Conservation (phyloP, 2,888 invertebrate species). For the Caenorhabditis parvicauda region DNA sequence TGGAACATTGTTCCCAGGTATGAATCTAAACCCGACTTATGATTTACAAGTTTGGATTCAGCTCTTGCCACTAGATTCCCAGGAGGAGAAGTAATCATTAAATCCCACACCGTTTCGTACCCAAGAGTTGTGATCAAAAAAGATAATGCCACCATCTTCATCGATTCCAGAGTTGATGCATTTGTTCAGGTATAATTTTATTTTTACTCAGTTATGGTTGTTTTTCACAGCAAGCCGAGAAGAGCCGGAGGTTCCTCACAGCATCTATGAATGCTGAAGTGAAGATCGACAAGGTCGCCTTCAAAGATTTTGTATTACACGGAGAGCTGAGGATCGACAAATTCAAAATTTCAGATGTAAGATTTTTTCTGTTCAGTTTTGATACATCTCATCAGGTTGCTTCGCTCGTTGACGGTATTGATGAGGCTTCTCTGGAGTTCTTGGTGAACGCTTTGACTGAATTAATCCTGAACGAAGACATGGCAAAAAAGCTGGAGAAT, state of each 20-base stretch:
- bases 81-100: constrained; percentile 59
- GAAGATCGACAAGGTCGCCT: constrained; percentile 49
- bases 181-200: constrained; percentile 53
- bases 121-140: constrained; percentile 51
- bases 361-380: neutral
- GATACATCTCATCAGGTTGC: constrained; percentile 28
- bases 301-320: constrained; percentile 55
- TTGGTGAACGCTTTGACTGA: constrained; percentile 60
- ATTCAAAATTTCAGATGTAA: constrained; percentile 58
- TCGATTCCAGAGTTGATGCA: constrained; percentile 59
- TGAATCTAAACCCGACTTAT: too few relatives aligned
- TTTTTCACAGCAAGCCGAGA: constrained; percentile 54
- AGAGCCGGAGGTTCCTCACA: constrained; percentile 57
- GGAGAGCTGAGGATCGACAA: constrained; percentile 56
- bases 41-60: constrained; percentile 10
- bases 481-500: constrained; percentile 58
- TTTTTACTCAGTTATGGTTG: neutral
- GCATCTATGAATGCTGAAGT: constrained; percentile 59
- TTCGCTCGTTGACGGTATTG: constrained; percentile 57
- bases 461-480: constrained; percentile 59
- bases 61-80: constrained; percentile 53
- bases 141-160: constrained; percentile 51
- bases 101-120: constrained; percentile 55
- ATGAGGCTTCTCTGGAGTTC: constrained; percentile 58
- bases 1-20: constrained; percentile 58